Evolutionary conservation across 2,888 invertebrate species (phyloP).

Genomic region (Melanophora roralis): DNA sequence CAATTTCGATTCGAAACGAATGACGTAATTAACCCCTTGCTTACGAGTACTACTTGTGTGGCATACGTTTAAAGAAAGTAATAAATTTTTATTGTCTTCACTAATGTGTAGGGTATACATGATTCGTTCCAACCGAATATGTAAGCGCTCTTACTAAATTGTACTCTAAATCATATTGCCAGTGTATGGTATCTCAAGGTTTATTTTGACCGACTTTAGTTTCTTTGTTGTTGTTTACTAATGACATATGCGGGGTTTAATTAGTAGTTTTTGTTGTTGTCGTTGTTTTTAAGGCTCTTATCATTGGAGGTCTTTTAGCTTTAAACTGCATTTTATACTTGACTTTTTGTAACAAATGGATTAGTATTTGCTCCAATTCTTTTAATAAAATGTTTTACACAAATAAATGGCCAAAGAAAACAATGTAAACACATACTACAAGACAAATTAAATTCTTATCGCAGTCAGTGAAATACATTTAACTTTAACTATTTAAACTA

Average conservation of each 20-base stretch:
- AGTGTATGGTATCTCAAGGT: too few species aligned
- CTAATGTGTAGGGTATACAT: too few species aligned
- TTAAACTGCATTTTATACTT: conserved; percentile 59
- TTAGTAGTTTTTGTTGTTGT: conserved; percentile 20
- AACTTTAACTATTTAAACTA: background rate
- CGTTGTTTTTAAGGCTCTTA: conserved; percentile 47
- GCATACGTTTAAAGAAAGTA: too few species aligned
- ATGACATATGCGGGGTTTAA: conserved; percentile 35
- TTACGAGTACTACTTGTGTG: too few species aligned
- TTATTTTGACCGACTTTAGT: background rate
- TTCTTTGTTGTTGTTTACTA: background rate
- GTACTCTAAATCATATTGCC: too few species aligned
- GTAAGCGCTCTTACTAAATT: too few species aligned
- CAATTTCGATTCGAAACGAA: too few species aligned
- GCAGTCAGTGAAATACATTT: background rate
- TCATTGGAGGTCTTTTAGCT: conserved; percentile 60
- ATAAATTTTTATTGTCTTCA: too few species aligned
- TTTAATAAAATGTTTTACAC: conserved; percentile 35
- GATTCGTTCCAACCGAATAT: too few species aligned
- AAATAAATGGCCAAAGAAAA: background rate
- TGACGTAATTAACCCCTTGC: too few species aligned
- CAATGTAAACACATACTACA: background rate
- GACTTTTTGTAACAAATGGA: conserved; percentile 59
- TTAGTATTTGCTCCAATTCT: conserved; percentile 58
- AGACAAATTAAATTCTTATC: background rate